phyloP scores from a whole-genome alignment of 2,113 vertebrate species.

The Sylvietta virens region DNA sequence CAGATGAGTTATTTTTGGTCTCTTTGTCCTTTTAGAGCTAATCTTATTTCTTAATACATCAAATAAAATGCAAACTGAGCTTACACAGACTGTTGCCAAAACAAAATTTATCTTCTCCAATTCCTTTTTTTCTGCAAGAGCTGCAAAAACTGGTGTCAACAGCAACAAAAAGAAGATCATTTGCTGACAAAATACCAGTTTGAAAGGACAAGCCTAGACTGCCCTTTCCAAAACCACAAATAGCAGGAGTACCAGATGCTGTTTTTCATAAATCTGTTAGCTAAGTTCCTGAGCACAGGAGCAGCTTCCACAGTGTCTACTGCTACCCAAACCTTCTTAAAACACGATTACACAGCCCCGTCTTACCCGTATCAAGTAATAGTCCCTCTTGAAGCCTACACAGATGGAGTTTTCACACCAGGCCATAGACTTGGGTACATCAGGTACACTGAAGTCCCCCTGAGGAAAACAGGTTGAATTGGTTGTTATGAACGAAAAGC shows the following conservation, averaged over 20 bases:
- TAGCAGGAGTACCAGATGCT: neutral
- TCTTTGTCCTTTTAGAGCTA: neutral
- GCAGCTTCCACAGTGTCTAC: neutral
- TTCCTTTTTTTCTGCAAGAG: neutral
- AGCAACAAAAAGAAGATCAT: neutral
- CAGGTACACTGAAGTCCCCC: slow-evolving; percentile 92
- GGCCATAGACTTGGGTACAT: slow-evolving; percentile 97
- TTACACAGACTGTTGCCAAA: neutral
- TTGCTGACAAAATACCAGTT: neutral
- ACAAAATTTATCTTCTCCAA: neutral
- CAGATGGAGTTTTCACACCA: slow-evolving; percentile 98
- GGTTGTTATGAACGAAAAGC: neutral
- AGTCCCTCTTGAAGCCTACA: slow-evolving; percentile 97
- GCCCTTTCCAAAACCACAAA: neutral
- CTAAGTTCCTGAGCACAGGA: neutral
- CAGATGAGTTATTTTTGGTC: neutral
- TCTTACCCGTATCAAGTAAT: slow-evolving; percentile 92
- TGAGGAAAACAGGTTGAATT: slow-evolving; percentile 50
- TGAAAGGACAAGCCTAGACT: neutral
- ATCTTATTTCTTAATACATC: neutral
- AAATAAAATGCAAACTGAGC: neutral
- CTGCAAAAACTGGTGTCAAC: neutral
- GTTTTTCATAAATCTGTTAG: neutral
- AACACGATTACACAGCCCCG: neutral
- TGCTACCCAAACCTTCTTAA: neutral